These are phyloP conservation scores for Colius striatus DNA, from an alignment of 2,113 vertebrate species.

Conservation along the genomic window DNA sequence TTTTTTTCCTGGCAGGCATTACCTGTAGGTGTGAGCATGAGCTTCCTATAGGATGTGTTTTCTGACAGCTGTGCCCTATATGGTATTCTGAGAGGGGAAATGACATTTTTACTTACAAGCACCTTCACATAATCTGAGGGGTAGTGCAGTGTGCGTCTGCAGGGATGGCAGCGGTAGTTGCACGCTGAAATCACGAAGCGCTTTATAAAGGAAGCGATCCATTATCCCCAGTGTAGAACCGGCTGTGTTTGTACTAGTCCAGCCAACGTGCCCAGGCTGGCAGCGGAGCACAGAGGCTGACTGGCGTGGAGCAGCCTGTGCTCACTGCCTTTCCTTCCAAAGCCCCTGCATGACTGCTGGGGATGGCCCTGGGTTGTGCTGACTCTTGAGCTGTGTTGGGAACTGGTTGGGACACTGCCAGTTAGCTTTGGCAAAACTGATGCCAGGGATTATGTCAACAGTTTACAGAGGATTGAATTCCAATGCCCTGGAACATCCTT, in stretches of 20 bases:
- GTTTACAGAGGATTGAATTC: slow-evolving; percentile 64
- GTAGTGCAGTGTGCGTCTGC: not conserved
- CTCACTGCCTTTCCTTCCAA: not conserved
- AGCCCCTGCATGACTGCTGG: not conserved
- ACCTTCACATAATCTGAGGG: not conserved
- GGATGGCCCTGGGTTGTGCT: not conserved
- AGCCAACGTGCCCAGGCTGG: not conserved
- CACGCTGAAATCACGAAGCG: not conserved
- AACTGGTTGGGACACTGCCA: slow-evolving; percentile 32
- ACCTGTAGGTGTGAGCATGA: not conserved
- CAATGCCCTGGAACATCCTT: slow-evolving; percentile 59
- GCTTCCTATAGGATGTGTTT: not conserved
- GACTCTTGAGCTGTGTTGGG: not conserved
- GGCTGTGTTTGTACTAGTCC: not conserved
- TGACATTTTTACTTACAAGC: not conserved
- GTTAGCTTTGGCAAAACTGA: slow-evolving; percentile 16
- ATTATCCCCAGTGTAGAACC: not conserved
- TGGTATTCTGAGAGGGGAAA: not conserved
- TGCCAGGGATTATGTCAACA: slow-evolving; percentile 69
- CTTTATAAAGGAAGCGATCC: not conserved
- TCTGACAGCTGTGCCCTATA: not conserved
- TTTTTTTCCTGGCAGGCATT: not conserved
- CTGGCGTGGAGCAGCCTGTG: not conserved
- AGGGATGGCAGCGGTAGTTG: not conserved
- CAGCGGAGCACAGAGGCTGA: not conserved